These are phyloP conservation scores for Isurus oxyrinchus DNA, from an alignment of 2,113 vertebrate species.

Conservation along the genomic window DNA sequence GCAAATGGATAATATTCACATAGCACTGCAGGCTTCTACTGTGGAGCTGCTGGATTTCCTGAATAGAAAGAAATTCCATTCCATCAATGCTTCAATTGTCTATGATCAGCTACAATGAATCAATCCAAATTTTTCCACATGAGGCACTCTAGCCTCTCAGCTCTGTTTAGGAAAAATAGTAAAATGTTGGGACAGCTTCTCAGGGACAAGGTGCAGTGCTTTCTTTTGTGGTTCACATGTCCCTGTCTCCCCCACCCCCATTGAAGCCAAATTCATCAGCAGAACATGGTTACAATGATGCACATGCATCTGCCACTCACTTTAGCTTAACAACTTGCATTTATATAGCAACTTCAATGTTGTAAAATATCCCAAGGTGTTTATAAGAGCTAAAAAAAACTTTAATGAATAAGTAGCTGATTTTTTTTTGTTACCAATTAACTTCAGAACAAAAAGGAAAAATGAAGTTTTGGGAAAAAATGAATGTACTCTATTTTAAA, in stretches of 20 bases:
- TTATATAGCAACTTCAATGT: background rate
- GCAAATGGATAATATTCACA: background rate
- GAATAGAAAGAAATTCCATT: too few species aligned
- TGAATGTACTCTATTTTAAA: background rate
- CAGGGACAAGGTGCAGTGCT: too few species aligned
- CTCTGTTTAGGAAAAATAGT: too few species aligned
- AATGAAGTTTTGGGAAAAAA: background rate
- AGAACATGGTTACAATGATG: too few species aligned
- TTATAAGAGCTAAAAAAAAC: background rate
- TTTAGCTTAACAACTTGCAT: background rate
- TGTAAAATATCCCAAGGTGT: background rate
- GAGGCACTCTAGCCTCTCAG: too few species aligned
- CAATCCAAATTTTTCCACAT: too few species aligned
- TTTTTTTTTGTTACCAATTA: conserved; percentile 11
- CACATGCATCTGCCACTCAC: background rate
- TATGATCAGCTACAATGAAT: too few species aligned
- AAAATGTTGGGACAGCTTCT: too few species aligned
- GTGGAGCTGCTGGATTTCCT: background rate
- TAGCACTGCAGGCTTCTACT: background rate
- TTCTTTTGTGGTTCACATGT: too few species aligned
- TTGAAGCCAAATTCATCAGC: too few species aligned
- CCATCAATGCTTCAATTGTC: too few species aligned
- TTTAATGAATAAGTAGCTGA: background rate
- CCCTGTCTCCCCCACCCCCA: too few species aligned
- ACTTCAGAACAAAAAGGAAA: background rate